Percentiles rank a stretch among this genome's conserved stretches.
Conservation (phyloP, 2,113 vertebrate genomes). For the Microcebus murinus region DNA sequence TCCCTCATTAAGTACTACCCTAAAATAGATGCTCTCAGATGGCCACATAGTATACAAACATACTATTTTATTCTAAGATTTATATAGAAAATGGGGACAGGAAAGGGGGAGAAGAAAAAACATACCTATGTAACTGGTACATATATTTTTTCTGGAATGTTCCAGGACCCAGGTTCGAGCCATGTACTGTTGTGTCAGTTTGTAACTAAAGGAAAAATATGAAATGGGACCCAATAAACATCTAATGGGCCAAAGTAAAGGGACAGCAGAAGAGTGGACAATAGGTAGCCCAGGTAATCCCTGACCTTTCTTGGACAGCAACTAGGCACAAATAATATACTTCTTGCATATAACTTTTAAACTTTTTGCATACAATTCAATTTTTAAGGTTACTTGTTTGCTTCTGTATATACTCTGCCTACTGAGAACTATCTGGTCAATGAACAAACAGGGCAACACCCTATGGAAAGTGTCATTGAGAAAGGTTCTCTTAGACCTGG, state of each 20-base stretch:
- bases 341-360: neutral
- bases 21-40: neutral
- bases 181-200: neutral
- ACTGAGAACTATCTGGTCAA: neutral
- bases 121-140: neutral
- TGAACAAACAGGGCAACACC: neutral
- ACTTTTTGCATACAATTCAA: neutral
- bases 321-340: neutral
- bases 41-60: neutral
- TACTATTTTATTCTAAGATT: neutral
- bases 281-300: neutral
- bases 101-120: neutral
- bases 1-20: neutral
- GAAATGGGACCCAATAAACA: neutral
- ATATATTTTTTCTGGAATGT: neutral
- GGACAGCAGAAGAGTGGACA: neutral
- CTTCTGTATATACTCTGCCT: neutral
- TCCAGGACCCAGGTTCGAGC: neutral
- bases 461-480: neutral
- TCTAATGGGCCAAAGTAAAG: neutral
- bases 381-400: neutral
- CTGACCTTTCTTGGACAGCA: neutral
- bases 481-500: neutral
- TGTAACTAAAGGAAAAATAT: neutral
- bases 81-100: neutral